Percentiles rank a stretch among this genome's conserved stretches.
phyloP scores from a whole-genome alignment of 2,797 vertebrate species.

The Mycteria americana region DNA sequence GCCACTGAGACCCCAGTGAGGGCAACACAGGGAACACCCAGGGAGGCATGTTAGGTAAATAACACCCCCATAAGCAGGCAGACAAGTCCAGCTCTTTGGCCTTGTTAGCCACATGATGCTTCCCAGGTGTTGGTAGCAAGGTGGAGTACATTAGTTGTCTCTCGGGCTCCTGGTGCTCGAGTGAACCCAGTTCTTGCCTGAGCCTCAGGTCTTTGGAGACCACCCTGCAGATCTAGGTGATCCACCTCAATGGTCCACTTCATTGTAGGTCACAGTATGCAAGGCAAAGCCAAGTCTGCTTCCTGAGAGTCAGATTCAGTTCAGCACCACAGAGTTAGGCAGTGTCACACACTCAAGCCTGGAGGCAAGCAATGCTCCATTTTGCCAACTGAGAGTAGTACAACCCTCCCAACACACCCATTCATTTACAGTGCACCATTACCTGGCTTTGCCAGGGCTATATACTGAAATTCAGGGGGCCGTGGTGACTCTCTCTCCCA shows the following conservation, averaged over 20 bases:
- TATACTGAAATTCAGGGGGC: neutral
- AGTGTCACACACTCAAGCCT: neutral
- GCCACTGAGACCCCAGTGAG: rapidly evolving
- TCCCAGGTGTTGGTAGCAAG: neutral
- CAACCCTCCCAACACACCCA: neutral
- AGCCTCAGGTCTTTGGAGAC: neutral
- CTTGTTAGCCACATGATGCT: neutral
- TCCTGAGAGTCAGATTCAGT: neutral
- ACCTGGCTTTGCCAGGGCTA: neutral
- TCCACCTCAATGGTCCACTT: neutral
- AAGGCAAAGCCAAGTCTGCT: neutral
- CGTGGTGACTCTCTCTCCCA: neutral
- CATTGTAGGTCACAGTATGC: neutral
- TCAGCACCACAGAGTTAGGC: neutral
- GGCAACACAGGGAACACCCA: neutral
- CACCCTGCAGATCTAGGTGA: neutral
- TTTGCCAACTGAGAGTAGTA: neutral
- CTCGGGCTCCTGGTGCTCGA: neutral
- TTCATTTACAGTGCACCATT: neutral
- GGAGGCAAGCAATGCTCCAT: neutral
- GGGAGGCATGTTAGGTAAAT: neutral
- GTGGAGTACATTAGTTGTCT: neutral
- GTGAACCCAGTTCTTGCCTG: neutral
- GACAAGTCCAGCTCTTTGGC: neutral
- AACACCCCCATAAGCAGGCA: neutral